Evolutionary conservation across 2,888 invertebrate species (phyloP), one percentile per base, ranked within the genome.

Genomic region (Polyommatus icarus): DNA sequence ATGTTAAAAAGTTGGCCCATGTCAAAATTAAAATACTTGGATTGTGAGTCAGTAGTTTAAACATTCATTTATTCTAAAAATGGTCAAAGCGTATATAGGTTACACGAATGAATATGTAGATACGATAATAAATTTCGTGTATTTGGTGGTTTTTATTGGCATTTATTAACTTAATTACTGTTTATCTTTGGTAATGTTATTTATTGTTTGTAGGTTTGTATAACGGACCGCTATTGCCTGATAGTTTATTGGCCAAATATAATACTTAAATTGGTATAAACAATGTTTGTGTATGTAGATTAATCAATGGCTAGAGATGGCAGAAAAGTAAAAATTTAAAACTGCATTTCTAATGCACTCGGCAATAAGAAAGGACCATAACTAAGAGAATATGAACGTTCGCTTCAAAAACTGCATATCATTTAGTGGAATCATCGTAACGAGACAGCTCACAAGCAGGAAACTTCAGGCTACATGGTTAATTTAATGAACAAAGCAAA

Each of bases 31-130:
- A 67, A 67, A 32, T 67, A 32, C 67, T 67, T 29, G 18, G 67
- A 32, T 32, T 67, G 67, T 67, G 67, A 67, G 12, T 67, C 75
- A 75, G 50, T 18, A 24, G 1, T 54, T 75, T 50, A 29, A 32
- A 54, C 29, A 75, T 75, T 54, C 54, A 54, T 75, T 54, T 29
- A 75, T 75, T 75, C 75, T 50, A 54, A 72, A 75, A 54, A 75
- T 75, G 50, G 75, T 20, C 24, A 75, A 50, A 54, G 50, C 29
- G 46, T 24, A 50, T 46, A 73, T 46, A 46, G 73, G 73, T 73
- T 46, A 75, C 50, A 18, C 54, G 29, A 54, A 24, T 54, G 54
- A 24, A 73, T 46, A 75, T 75, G 50, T 50, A 50, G 50, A 54
- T 75, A 29, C 50, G 46, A 50, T 18, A 50, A 54, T 54, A 50